Evolutionary conservation across 2,797 vertebrate genomes (phyloP), one percentile per base, ranked within the genome.

Genomic region (Nannoperca obscura): DNA sequence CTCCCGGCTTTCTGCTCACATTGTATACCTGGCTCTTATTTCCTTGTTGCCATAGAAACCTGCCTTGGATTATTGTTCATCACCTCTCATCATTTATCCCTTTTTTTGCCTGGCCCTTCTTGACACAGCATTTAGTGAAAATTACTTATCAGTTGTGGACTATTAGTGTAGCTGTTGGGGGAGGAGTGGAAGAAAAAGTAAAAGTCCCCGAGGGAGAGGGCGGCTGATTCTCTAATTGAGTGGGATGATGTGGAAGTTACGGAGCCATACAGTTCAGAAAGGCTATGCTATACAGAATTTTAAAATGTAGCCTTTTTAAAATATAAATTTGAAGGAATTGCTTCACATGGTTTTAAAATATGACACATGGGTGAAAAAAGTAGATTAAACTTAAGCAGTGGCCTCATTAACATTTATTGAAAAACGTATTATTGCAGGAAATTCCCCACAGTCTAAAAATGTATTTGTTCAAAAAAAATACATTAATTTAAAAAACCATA

Each of bases 41-140:
- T 88, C 71, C 53, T 68, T 36, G 90, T 91, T 88, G 81, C 91
- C 80, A 92, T 91, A 87, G 93, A 86, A 89, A 93, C 90, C 66
- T 36, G 64, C 38, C 69, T 78, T 2, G 27, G 83, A 88, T 91
- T 87, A 89, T 86, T 85, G 86, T 86, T 78, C 78, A 40, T 58
- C 69, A 36, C 64, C 73, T 27, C 81, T 77, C 80, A 78, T 83
- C 71, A 82, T 83, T 86, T 80, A 86, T 88, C 55, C 55, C 63
- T 58, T 76, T 82, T 55, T 81, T 75, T 76, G 17, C 63, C 62
- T 61, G 63, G 49, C 74, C 75, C 68, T 73, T 83, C 72, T 57
- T 83, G 80, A 68, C 63, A 71, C 74, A 71, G 74, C 73, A 80
- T 87, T 91, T 74, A 81, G 69, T 74, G 88, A 81, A 82, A 88